Conservation (phyloP, 35 echinoderm and acorn worm species). For the Hemicentrotus pulcherrimus region DNA sequence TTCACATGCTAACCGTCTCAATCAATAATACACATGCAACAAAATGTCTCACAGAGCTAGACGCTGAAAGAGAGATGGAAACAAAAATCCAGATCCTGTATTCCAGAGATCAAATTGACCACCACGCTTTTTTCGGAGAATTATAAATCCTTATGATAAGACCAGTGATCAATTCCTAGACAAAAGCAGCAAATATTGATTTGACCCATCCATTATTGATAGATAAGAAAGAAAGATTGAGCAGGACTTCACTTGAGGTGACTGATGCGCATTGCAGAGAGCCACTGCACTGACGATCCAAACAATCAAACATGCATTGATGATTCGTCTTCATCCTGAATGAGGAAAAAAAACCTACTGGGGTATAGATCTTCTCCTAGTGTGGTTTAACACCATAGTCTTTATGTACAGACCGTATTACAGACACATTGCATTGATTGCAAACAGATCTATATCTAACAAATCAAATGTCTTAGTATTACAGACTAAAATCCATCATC, state of each 20-base stretch:
- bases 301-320: slow-evolving; percentile 4
- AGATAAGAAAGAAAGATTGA: background rate
- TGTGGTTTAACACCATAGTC: background rate
- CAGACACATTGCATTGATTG: background rate
- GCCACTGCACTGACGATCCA: background rate
- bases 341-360: background rate
- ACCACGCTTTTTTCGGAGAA: background rate
- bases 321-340: background rate
- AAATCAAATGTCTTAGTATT: too few relatives aligned
- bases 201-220: background rate
- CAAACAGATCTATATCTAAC: background rate
- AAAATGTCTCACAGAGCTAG: background rate
- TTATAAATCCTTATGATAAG: background rate
- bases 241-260: background rate
- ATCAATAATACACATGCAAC: background rate
- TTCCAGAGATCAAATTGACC: background rate
- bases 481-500: too few relatives aligned
- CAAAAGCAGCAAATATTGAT: background rate
- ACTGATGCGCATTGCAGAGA: background rate
- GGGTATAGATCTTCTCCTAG: background rate
- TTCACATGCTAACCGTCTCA: background rate
- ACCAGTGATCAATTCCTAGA: background rate
- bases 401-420: background rate
- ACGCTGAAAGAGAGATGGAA: background rate
- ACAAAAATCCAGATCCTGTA: background rate